Percentiles rank a stretch among this genome's conserved stretches.
Conservation (phyloP, 2,797 vertebrate genomes). For the Hapalemur alaotrensis region DNA sequence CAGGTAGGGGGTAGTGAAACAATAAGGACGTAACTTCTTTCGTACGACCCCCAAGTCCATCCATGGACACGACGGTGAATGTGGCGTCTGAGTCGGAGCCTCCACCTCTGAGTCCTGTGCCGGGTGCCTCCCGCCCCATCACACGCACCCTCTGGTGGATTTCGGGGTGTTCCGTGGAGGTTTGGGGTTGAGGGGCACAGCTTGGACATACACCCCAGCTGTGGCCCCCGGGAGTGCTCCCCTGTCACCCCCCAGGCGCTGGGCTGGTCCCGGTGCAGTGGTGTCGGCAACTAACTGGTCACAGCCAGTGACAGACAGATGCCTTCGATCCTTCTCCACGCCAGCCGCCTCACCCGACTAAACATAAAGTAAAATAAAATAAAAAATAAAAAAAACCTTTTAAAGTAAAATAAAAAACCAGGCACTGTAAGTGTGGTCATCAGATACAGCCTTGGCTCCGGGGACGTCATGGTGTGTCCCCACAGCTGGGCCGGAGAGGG, state of each 20-base stretch:
- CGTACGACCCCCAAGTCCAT: fast-evolving
- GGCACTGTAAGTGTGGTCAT: neutral
- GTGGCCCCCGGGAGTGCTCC: neutral
- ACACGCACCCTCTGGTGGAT: fast-evolving
- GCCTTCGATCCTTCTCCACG: no score
- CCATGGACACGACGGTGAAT: neutral
- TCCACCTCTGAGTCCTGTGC: neutral
- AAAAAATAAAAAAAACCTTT: no score
- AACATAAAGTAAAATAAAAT: no score
- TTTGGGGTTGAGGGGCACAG: neutral
- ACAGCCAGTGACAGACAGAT: no score
- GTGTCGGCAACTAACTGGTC: no score
- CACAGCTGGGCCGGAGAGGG: neutral
- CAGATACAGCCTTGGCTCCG: neutral
- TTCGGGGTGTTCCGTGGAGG: neutral
- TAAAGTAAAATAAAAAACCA: no score
- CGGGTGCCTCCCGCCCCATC: fast-evolving
- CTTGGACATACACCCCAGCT: neutral
- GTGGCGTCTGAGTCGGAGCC: neutral
- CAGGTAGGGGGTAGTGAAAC: neutral
- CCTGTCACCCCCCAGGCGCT: neutral
- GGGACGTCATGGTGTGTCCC: neutral
- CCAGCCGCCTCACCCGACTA: no score
- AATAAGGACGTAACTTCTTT: neutral
- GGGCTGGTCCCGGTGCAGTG: no score